Evolutionary conservation across 2,797 vertebrate genomes (phyloP).

Genomic region (Hoplostethus atlanticus): DNA sequence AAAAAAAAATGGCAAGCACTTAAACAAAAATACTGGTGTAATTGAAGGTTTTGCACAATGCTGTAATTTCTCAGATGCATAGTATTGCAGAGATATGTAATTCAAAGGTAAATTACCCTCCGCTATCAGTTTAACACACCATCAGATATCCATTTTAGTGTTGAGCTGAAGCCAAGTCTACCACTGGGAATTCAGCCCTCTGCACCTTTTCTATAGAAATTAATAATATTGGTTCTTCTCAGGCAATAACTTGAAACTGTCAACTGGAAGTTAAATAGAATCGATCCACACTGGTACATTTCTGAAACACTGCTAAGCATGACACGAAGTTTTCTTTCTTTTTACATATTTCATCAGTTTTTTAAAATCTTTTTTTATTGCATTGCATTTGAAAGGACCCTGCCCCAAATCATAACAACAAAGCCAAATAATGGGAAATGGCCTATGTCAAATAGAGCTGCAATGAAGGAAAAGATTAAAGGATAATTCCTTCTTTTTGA

Average conservation of each 20-base stretch:
- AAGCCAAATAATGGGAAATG: conserved; percentile 47
- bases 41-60: too few species aligned
- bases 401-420: conserved; percentile 54
- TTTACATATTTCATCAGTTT: conserved; percentile 19
- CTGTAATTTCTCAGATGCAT: too few species aligned
- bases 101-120: too few species aligned
- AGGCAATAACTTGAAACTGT: conserved; percentile 9
- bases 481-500: conserved; percentile 48
- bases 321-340: conserved; percentile 9
- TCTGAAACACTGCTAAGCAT: conserved; percentile 8
- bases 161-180: conserved; percentile 22
- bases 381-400: conserved; percentile 47
- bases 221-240: conserved; percentile 31
- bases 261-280: conserved; percentile 11
- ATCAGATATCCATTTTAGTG: neutral
- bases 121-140: too few species aligned
- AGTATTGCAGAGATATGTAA: too few species aligned
- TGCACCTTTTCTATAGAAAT: conserved; percentile 22
- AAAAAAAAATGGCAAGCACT: too few species aligned
- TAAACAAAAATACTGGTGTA: too few species aligned
- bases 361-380: conserved; percentile 15
- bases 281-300: conserved; percentile 16
- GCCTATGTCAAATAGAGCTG: conserved; percentile 46
- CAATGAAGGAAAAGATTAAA: conserved; percentile 58
- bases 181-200: conserved; percentile 33